These are phyloP conservation scores for Pagrus major DNA, from an alignment of 2,113 vertebrate genomes.

Conservation along the genomic window DNA sequence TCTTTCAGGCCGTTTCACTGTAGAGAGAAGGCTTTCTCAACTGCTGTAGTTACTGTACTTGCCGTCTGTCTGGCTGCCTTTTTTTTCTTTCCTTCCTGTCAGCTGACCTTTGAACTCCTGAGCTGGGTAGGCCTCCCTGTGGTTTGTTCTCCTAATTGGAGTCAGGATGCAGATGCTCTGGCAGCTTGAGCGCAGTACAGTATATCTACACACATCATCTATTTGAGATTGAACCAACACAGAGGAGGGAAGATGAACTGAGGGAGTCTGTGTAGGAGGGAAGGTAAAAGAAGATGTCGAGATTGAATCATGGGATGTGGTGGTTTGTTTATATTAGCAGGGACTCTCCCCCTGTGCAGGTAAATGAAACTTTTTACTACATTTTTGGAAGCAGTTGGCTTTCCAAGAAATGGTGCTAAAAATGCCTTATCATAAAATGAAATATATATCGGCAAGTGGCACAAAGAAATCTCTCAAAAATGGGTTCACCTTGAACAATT, in stretches of 20 bases:
- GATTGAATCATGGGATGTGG: constrained; percentile 7
- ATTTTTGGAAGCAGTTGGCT: background rate
- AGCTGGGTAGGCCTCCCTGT: constrained; percentile 69
- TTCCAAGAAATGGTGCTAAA: constrained; percentile 27
- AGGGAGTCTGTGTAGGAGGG: constrained; percentile 18
- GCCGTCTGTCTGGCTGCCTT: constrained; percentile 54
- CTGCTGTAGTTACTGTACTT: constrained; percentile 62
- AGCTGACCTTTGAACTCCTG: constrained; percentile 79
- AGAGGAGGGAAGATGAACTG: constrained; percentile 16
- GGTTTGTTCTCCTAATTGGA: constrained; percentile 82
- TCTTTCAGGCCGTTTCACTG: constrained; percentile 62
- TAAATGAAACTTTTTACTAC: constrained; percentile 2
- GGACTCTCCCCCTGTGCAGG: background rate
- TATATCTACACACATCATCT: constrained; percentile 3
- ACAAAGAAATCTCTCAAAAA: constrained; percentile 8
- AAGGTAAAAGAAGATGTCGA: constrained; percentile 23
- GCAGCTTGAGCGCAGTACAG: constrained; percentile 56
- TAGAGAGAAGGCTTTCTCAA: constrained; percentile 43
- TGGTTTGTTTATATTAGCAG: constrained; percentile 34
- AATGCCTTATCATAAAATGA: constrained; percentile 5
- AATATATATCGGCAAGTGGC: background rate
- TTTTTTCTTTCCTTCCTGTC: constrained; percentile 72
- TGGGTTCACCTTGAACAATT: constrained; percentile 40
- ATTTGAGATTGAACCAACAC: constrained; percentile 39
- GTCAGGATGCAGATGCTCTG: constrained; percentile 78